phyloP scores from a whole-genome alignment of 1,140 invertebrate genomes.

The Heterodera carotae region DNA sequence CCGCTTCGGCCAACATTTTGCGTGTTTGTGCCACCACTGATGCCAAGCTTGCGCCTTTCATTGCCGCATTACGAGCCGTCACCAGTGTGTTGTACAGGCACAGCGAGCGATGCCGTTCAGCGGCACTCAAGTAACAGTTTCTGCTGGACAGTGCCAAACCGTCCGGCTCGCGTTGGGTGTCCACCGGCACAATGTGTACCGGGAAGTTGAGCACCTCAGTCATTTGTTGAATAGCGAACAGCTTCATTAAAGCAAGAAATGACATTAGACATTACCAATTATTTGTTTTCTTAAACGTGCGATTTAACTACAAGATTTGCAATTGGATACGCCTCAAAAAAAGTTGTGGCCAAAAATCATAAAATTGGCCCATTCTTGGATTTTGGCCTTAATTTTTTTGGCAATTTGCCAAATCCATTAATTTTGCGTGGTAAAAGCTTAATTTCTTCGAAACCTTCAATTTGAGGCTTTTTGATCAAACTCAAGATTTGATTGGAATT shows the following conservation, averaged over 20 bases:
- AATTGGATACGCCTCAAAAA: background rate
- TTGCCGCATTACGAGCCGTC: background rate
- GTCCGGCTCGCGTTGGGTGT: constrained; percentile 34
- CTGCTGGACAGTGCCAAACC: constrained; percentile 44
- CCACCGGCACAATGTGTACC: constrained; percentile 30
- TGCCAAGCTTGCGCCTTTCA: constrained; percentile 1
- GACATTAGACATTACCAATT: no score
- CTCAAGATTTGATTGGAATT: no score
- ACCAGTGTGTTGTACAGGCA: constrained; percentile 7
- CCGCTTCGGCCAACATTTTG: constrained; percentile 15
- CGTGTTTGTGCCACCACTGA: background rate
- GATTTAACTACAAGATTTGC: background rate
- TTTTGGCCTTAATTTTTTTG: no score
- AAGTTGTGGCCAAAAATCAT: no score
- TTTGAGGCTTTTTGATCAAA: no score
- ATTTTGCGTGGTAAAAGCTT: no score
- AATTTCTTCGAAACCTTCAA: no score
- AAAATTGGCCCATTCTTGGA: no score
- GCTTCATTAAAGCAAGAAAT: constrained; percentile 7
- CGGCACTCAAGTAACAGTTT: constrained; percentile 26
- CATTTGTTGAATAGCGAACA: constrained; percentile 39
- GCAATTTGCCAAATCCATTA: no score
- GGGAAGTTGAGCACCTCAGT: constrained; percentile 41
- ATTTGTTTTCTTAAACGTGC: no score
- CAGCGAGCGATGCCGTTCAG: constrained; percentile 21